phyloP scores from a whole-genome alignment of 2,113 vertebrate species.

The Sceloporus tristichus region DNA sequence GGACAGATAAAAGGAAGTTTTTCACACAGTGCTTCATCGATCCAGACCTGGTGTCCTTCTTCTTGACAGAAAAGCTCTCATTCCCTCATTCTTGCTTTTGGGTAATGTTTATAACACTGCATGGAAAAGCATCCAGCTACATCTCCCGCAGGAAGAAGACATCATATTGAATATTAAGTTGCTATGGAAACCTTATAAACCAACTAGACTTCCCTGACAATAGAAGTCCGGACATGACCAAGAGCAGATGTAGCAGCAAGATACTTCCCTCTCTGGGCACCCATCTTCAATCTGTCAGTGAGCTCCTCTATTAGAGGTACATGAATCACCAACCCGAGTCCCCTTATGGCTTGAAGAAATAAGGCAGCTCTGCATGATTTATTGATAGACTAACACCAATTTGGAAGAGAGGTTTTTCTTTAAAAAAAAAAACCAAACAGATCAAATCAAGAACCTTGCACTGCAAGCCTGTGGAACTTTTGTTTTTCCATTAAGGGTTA shows the following conservation, averaged over 20 bases:
- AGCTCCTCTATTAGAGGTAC: not conserved
- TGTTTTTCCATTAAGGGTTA: too few species aligned
- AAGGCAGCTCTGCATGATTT: too few species aligned
- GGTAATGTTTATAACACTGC: not conserved
- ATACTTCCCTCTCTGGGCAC: not conserved
- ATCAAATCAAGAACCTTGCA: not conserved
- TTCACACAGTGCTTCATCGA: not conserved
- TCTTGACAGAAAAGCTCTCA: not conserved
- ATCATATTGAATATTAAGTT: constrained; percentile 10
- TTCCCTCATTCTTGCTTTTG: not conserved
- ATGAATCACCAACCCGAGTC: not conserved
- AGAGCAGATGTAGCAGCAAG: not conserved
- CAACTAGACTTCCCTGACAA: not conserved
- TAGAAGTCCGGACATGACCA: not conserved
- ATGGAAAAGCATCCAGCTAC: not conserved
- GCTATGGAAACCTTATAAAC: not conserved
- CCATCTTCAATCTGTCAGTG: not conserved
- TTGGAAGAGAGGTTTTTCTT: not conserved
- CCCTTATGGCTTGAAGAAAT: not conserved
- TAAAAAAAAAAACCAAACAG: not conserved
- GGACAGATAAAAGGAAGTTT: not conserved
- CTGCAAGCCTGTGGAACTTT: not conserved
- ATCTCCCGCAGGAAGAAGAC: not conserved
- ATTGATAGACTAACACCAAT: not conserved
- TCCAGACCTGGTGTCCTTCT: not conserved